phyloP scores from a whole-genome alignment of 2,888 invertebrate genomes.

The Eupithecia dodoneata region DNA sequence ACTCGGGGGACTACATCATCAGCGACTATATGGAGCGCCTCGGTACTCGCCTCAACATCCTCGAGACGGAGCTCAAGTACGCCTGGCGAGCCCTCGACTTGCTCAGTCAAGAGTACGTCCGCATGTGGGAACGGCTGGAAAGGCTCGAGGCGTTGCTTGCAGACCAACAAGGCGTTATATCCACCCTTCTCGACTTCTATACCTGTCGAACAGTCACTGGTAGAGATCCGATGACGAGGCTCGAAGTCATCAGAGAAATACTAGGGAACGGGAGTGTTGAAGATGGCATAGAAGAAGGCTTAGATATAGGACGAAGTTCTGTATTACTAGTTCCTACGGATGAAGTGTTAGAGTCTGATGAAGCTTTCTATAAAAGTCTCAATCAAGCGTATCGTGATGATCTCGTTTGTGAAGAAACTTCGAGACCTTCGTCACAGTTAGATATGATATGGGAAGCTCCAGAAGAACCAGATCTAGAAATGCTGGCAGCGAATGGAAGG shows the following conservation, averaged over 20 bases:
- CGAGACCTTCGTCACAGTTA: constrained; percentile 88
- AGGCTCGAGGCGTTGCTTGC: constrained; percentile 93
- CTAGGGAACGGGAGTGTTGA: constrained; percentile 86
- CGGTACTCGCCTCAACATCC: constrained; percentile 92
- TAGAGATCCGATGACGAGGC: constrained; percentile 80
- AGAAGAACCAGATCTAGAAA: constrained; percentile 87
- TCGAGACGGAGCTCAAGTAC: constrained; percentile 95
- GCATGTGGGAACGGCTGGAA: constrained; percentile 96
- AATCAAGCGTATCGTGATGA: constrained; percentile 95
- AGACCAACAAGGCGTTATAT: constrained; percentile 96
- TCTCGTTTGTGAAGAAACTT: constrained; percentile 86
- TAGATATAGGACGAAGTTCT: constrained; percentile 81
- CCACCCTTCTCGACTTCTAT: constrained; percentile 93
- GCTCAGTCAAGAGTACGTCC: constrained; percentile 95
- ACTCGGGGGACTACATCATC: constrained; percentile 89
- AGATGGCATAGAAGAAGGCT: constrained; percentile 87
- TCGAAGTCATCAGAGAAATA: constrained; percentile 87
- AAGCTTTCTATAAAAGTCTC: constrained; percentile 94
- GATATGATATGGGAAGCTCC: constrained; percentile 95
- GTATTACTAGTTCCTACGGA: constrained; percentile 74
- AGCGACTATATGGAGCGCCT: constrained; percentile 96
- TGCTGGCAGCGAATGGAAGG: constrained; percentile 82
- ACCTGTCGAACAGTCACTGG: constrained; percentile 81
- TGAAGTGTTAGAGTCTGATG: constrained; percentile 88
- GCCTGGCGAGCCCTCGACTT: constrained; percentile 96